Evolutionary conservation across 2,888 invertebrate species (phyloP), one percentile per base, ranked within the genome.

Genomic region (Leptinotarsa rubiginosa): DNA sequence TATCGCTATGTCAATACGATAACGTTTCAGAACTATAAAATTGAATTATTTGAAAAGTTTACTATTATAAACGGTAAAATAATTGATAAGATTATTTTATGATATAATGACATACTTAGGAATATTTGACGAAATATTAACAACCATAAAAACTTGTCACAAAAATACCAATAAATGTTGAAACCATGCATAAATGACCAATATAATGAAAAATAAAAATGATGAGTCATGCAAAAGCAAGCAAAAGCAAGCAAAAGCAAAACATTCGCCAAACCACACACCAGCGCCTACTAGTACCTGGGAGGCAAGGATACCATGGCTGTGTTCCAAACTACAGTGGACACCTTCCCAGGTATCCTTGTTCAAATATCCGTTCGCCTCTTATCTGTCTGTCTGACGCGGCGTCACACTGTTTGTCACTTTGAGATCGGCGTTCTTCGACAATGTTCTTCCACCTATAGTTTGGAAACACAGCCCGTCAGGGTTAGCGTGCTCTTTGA

Each of bases 271-370:
- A 41, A n/a, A 69, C 54, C 56, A 69, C 66, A 41, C 41, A 69
- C 47, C 79, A 83, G 83, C 84, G 82, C 81, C 84, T 83, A 83
- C 79, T 80, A 84, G 89, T 91, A 90, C 90, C 90, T 90, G 89
- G 90, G 90, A 89, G 90, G 90, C 88, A 90, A 89, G 90, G 90
- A 91, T 89, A 90, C 90, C 90, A 91, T 90, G 90, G 90, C 90
- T 90, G 90, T 90, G 90, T 90, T 90, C 89, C 90, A 89, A 90
- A 90, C 84, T 89, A 89, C 89, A 89, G 89, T 87, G 87, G 86
- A 86, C 86, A 85, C 85, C 84, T 84, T 82, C 85, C 84, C 85
- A 86, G 87, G 86, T 87, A 86, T 87, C 86, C 87, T 86, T 85
- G 75, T 73, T 72, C 66, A 83, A 81, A 81, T 80, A 82, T 81